Evolutionary conservation across 2,888 invertebrate species (phyloP), one percentile per base, ranked within the genome.

Genomic region (Hirudinaria manillensis): DNA sequence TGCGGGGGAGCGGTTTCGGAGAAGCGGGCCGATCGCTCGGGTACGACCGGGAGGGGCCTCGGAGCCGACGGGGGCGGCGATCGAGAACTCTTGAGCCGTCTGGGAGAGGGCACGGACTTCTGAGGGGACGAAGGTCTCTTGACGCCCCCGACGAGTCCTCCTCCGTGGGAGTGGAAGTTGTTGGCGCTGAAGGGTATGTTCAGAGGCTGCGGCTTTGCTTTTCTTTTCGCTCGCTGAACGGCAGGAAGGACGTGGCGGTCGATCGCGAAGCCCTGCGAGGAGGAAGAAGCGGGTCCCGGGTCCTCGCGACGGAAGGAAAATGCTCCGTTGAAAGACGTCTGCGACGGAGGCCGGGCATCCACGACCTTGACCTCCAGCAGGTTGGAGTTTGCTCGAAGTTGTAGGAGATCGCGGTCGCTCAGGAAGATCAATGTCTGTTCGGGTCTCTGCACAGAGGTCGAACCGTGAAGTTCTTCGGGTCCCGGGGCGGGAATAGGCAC

Each of bases 161-260:
- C 36, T 10, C 32, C 36, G 32, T 68, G 32, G 27, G 65, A 73
- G 3, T 53, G 24, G 24, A 61, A 73, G 27, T 73, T 73, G 65
- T 73, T 73, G 61, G 73, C 73, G 65, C 73, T 73, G 32, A 61
- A 29, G 29, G 73, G 73, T 56, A 73, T 73, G 24, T 36, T 56
- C 7, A 73, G 38, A 10, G 73, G 73, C 56, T 73, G 73, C 4
- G 73, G 73, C 45, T 73, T 73, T 3, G 34, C 29, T 34, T 73
- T 73, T 16, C 65, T 27, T 27, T 73, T 73, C 24, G 61, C n/a
- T 2, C 24, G 24, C 24, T 24, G 61, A 16, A 16, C 24, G 1
- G 24, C 13, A 10, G 10, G 24, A 29, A 24, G 7, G 24, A 2
- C 13, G 24, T 61, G 61, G 61, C n/a, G 3, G 56, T 61, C 61